Conservation (phyloP, 1,140 invertebrate genomes). For the Xylocopa sonorina region DNA sequence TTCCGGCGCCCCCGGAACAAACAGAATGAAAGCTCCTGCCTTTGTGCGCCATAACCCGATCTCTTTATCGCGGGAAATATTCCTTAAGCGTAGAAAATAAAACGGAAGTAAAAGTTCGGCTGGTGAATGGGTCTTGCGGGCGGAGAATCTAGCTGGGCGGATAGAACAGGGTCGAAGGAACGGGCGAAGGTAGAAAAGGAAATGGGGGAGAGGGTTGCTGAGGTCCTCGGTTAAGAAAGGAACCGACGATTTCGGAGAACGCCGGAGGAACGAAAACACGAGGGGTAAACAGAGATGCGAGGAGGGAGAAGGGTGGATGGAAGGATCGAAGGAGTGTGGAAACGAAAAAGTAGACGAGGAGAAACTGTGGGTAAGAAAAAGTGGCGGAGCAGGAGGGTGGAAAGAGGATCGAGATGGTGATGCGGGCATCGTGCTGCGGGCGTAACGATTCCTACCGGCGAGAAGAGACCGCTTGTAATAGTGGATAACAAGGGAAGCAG, state of each 20-base stretch:
- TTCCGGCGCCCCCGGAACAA: constrained; percentile 74
- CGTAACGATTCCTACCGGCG: constrained; percentile 64
- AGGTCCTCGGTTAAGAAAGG: too few relatives aligned
- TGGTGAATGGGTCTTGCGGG: constrained; percentile 63
- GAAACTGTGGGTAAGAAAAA: constrained; percentile 1
- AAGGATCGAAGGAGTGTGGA: constrained; percentile 17
- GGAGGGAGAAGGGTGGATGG: constrained; percentile 12
- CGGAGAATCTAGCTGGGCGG: constrained; percentile 38
- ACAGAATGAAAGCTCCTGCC: constrained; percentile 75
- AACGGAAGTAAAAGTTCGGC: constrained; percentile 74
- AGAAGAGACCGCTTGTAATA: constrained; percentile 9
- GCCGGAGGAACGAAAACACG: not conserved
- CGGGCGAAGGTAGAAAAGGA: constrained; percentile 36
- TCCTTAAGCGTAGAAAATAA: constrained; percentile 77
- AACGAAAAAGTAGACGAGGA: not conserved
- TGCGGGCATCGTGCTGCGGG: constrained; percentile 28
- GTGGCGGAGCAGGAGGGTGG: constrained; percentile 14
- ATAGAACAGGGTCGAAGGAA: constrained; percentile 28
- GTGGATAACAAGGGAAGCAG: constrained; percentile 18
- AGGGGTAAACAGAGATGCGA: not conserved
- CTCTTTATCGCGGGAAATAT: constrained; percentile 78
- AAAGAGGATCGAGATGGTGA: constrained; percentile 47
- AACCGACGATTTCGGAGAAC: not conserved
- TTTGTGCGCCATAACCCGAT: constrained; percentile 75
- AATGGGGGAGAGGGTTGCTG: too few relatives aligned